Evolutionary conservation across 1,140 invertebrate species (phyloP).

Genomic region (Drosophila kanapiae): DNA sequence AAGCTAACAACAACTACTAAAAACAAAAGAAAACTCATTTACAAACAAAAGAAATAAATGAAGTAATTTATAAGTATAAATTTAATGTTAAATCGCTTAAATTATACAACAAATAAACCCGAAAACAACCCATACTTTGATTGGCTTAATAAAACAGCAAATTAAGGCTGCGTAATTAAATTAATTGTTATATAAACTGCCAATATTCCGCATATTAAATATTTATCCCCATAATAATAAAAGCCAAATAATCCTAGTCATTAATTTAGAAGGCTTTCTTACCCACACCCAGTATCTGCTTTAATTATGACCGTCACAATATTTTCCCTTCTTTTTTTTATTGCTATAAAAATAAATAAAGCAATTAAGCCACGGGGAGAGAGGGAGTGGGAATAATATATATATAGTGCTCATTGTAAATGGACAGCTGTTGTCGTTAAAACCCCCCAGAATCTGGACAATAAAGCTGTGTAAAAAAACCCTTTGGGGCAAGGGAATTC

Average conservation of each 20-base stretch:
- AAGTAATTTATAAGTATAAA: neutral
- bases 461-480: slow-evolving; percentile 19
- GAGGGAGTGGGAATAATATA: neutral
- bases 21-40: neutral
- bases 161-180: slow-evolving; percentile 8
- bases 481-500: slow-evolving; percentile 17
- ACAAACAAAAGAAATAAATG: neutral
- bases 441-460: slow-evolving; percentile 11
- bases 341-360: slow-evolving; percentile 6
- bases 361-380: slow-evolving; percentile 10
- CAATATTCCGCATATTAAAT: slow-evolving; percentile 21
- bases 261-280: slow-evolving; percentile 10
- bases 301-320: slow-evolving; percentile 22
- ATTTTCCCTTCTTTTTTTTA: slow-evolving; percentile 3
- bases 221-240: slow-evolving; percentile 9
- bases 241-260: slow-evolving; percentile 11
- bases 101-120: neutral
- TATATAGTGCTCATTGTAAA: slow-evolving; percentile 6
- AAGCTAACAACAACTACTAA: neutral
- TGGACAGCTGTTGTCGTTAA: slow-evolving; percentile 30
- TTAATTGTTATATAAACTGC: slow-evolving; percentile 10
- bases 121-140: neutral
- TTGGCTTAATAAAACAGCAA: neutral
- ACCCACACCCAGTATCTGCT: neutral
- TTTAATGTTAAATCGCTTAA: neutral